These are phyloP conservation scores for Drosophila barbarae DNA, from an alignment of 2,888 invertebrate genomes.

Conservation along the genomic window DNA sequence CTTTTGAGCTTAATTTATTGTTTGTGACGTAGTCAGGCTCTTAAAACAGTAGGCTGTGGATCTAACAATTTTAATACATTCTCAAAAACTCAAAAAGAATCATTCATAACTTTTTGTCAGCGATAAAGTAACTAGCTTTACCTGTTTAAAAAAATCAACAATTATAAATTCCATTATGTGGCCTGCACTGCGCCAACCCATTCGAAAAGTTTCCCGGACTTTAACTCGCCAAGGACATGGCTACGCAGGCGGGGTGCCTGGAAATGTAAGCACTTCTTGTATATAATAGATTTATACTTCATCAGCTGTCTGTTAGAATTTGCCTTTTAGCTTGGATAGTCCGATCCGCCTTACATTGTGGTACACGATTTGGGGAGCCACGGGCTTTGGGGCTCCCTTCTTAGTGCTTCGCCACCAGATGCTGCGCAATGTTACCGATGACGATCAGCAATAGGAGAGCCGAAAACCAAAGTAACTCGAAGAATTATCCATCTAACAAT, in stretches of 20 bases:
- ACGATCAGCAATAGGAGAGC: slow-evolving; percentile 26
- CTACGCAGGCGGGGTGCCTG: slow-evolving; percentile 59
- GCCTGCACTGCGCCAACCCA: slow-evolving; percentile 32
- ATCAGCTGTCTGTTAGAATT: slow-evolving; percentile 35
- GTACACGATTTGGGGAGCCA: slow-evolving; percentile 47
- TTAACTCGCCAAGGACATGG: slow-evolving; percentile 46
- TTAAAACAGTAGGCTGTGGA: slow-evolving; percentile 18
- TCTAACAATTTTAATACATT: not conserved
- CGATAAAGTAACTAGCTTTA: not conserved
- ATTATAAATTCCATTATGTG: slow-evolving; percentile 44
- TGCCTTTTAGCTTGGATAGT: slow-evolving; percentile 62
- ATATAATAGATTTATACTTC: not conserved
- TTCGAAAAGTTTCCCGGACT: slow-evolving; percentile 23
- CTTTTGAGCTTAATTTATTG: not conserved
- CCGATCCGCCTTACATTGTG: slow-evolving; percentile 65
- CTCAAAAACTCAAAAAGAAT: not conserved
- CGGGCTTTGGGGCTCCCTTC: slow-evolving; percentile 70
- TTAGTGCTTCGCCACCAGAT: slow-evolving; percentile 61
- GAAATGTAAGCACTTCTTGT: slow-evolving; percentile 53
- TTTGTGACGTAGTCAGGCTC: not conserved
- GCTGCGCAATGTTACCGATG: slow-evolving; percentile 50
- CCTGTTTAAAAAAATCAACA: too few species aligned
- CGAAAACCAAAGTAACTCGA: slow-evolving; percentile 1
- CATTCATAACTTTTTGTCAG: not conserved
- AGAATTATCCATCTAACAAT: not conserved